These are phyloP conservation scores for Malachius bipustulatus DNA, from an alignment of 2,888 invertebrate species.

Conservation along the genomic window DNA sequence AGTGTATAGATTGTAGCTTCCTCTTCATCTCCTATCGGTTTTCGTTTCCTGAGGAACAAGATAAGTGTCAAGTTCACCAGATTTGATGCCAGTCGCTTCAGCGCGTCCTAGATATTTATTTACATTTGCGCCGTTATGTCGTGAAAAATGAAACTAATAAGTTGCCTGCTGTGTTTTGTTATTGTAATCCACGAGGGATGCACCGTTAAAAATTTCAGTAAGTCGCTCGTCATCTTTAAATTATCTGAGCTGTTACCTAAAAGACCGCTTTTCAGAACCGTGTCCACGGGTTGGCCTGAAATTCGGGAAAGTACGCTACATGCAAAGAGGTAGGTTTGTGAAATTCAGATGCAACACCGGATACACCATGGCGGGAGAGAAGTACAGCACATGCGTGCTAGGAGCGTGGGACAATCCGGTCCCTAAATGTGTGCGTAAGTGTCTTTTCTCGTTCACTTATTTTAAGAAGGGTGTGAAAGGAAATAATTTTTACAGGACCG, in stretches of 20 bases:
- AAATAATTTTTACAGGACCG: slow-evolving; percentile 37
- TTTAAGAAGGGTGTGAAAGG: neutral
- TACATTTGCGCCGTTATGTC: too few species aligned
- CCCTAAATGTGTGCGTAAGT: slow-evolving; percentile 69
- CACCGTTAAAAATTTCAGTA: neutral
- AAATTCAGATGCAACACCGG: slow-evolving; percentile 48
- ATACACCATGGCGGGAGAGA: slow-evolving; percentile 55
- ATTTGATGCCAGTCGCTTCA: too few species aligned
- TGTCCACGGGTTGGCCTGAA: slow-evolving; percentile 24
- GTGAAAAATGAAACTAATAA: slow-evolving; percentile 11
- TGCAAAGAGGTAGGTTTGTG: slow-evolving; percentile 43
- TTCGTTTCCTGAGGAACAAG: too few species aligned
- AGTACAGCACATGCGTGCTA: slow-evolving; percentile 53
- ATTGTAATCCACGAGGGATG: slow-evolving; percentile 1
- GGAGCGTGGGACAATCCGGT: slow-evolving; percentile 59
- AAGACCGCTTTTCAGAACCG: neutral
- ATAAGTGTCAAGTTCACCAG: too few species aligned
- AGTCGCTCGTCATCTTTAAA: slow-evolving; percentile 2
- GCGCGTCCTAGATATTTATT: too few species aligned
- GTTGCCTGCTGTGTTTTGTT: slow-evolving; percentile 8
- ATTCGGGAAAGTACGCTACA: slow-evolving; percentile 28
- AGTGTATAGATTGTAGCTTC: too few species aligned
- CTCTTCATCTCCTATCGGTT: too few species aligned
- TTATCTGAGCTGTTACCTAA: neutral
- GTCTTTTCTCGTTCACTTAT: slow-evolving; percentile 3